These are phyloP conservation scores for Lymantria dispar DNA, from an alignment of 2,888 invertebrate genomes.

Conservation along the genomic window DNA sequence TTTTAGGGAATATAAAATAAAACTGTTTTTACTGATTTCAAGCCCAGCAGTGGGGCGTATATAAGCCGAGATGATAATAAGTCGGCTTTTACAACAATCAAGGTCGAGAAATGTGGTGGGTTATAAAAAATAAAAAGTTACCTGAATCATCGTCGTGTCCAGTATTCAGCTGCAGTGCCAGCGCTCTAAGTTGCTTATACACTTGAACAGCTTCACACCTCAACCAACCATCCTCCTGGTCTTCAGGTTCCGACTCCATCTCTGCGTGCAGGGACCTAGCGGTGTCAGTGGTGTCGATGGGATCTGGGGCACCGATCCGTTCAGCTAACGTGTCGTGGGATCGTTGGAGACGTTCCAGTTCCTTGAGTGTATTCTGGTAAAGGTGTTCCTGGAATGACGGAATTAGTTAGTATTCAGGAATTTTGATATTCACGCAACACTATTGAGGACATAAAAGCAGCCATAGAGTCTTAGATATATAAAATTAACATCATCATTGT, in stretches of 20 bases:
- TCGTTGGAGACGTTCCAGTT: constrained; percentile 87
- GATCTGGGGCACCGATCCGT: constrained; percentile 84
- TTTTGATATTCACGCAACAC: not conserved
- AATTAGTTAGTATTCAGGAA: not conserved
- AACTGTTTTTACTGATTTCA: no score
- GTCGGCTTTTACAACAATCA: no score
- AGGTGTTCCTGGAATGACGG: constrained; percentile 70
- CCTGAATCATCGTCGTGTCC: constrained; percentile 90
- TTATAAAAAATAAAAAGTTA: no score
- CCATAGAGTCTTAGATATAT: no score
- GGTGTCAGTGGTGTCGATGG: constrained; percentile 64
- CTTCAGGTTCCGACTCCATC: constrained; percentile 90
- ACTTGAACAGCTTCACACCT: constrained; percentile 86
- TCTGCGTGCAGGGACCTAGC: constrained; percentile 92
- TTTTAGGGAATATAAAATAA: no score
- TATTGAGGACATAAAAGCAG: no score
- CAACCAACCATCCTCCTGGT: constrained; percentile 82
- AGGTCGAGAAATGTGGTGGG: no score
- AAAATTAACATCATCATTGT: no score
- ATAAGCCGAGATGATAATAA: no score
- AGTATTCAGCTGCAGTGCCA: constrained; percentile 88
- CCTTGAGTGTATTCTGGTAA: constrained; percentile 81
- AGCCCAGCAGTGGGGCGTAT: no score
- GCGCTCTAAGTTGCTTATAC: constrained; percentile 87
- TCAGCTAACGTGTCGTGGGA: constrained; percentile 88